Evolutionary conservation across 1,140 invertebrate genomes (phyloP), one percentile per base, ranked within the genome.

Genomic region (Campodea augens): DNA sequence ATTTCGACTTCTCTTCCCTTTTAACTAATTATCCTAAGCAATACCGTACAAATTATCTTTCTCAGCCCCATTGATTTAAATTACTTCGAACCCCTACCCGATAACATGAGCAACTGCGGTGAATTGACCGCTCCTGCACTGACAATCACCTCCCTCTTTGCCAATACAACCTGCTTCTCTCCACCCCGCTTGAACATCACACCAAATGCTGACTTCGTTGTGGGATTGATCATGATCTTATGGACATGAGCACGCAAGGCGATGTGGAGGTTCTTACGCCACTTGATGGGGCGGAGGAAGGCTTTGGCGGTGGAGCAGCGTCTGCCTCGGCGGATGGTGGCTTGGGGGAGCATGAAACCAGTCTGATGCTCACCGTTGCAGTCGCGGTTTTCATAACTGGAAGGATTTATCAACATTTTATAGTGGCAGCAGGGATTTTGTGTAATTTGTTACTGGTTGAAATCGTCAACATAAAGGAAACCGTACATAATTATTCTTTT

Each of bases 61-160:
- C 12, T 43, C 13, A 4, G 7, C 2, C 5, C 24, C 5, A 3
- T 40, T n/a, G n/a, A 21, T 24, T 41, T 45, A 1, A 45, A 41
- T n/a, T n/a, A n/a, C n/a, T n/a, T n/a, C n/a, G n/a, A n/a, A n/a
- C 86, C 87, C 1, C 90, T 62, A 1, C 87, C 87, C 18, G 82
- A 87, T 0, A 90, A 63, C 79, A 91, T 82, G 25, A 92, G 65
- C 1, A 92, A 52, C 50, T 88, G 82, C 0, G 84, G 83, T 0
- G 73, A 71, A 18, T 73, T 79, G 22, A 88, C 74, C 1, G 81
- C 73, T 0, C 85, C 84, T 0, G 77, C 81, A 0, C 79, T 72
- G 3, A 88, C 54, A 36, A 87, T 81, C 0, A 87, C 82, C 63
- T 87, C 83, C 49, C 77, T 71, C 38, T 64, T 73, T 0, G 81